Base-by-base conservation (phyloP, 2,888 invertebrate species). In the Drosophila nr. fundita region DNA sequence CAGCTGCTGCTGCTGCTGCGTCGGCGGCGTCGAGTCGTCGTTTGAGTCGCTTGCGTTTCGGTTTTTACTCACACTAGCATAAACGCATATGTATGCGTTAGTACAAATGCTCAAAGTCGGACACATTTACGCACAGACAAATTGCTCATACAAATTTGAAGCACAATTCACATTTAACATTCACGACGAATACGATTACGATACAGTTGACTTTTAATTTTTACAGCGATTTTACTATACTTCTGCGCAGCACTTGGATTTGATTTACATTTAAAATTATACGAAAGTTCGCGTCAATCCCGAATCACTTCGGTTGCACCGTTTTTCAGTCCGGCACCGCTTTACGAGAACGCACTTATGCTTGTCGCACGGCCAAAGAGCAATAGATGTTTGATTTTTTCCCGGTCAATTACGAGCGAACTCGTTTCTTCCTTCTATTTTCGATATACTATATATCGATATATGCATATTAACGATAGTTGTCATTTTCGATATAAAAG, bases 1-100 rank as follows among this genome's bases (percentile, higher is more conserved):
- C 78, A 75, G 78, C 75, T 74, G 78, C 78, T 69, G 79, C 78
- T 69, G 78, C 78, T 77, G 78, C 78, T 69, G 79, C 79, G 73
- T 76, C 76, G 78, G 53, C 62, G 69, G 45, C 64, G 68, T 68
- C 21, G 68, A 68, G 40, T 40, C 63, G 53, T 21, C 72, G 73
- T 58, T 77, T 77, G 77, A 77, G 77, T 70, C 77, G 64, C 62
- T 67, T 66, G 71, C 63, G 79, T 65, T 77, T 78, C 68, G 75
- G 54, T 52, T 59, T 64, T 63, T n/a, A 70, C 77, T 93, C 68
- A 82, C 73, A 68, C 75, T 49, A 68, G 27, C 71, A 75, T 63
- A 57, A 75, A 55, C 61, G 64, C 71, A 64, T 32, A 71, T 49
- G 71, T 62, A 40, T 71, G 63, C 58, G 70, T 67, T 57, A 34